phyloP scores from a whole-genome alignment of 2,888 invertebrate species.

The Drosophila phalerata region DNA sequence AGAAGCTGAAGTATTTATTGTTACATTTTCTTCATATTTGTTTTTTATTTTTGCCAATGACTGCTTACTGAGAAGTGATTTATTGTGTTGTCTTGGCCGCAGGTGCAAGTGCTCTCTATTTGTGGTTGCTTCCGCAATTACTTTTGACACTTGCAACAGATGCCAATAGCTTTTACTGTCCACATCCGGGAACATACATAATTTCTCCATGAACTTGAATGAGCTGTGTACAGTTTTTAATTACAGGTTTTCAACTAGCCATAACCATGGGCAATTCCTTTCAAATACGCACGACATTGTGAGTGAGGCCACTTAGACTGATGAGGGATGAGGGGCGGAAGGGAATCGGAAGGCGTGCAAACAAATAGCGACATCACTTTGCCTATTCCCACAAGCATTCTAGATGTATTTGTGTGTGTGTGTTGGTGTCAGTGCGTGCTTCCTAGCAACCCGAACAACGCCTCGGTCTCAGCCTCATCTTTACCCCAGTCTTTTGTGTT shows the following conservation, averaged over 20 bases:
- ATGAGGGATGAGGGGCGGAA: not conserved
- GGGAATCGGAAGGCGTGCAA: constrained; percentile 33
- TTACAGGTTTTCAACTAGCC: constrained; percentile 55
- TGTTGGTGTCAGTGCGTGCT: constrained; percentile 69
- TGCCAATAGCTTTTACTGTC: constrained; percentile 51
- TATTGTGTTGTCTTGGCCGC: constrained; percentile 63
- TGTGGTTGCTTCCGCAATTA: constrained; percentile 67
- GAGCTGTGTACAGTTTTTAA: constrained; percentile 48
- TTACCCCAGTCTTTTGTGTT: constrained; percentile 61
- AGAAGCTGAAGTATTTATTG: constrained; percentile 15
- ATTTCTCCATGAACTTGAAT: constrained; percentile 17
- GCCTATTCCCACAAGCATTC: constrained; percentile 53
- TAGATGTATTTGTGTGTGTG: constrained; percentile 2
- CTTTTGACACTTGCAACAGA: constrained; percentile 44
- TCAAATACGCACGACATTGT: constrained; percentile 41
- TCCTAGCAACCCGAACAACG: constrained; percentile 49
- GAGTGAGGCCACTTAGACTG: constrained; percentile 43
- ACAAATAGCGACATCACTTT: constrained; percentile 52
- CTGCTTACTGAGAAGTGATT: constrained; percentile 55
- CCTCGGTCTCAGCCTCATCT: constrained; percentile 7
- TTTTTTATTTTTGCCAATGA: constrained; percentile 17
- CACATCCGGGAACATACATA: constrained; percentile 60
- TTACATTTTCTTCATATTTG: constrained; percentile 6
- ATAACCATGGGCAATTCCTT: constrained; percentile 67
- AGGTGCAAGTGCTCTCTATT: constrained; percentile 43